Conservation (phyloP, 1,140 invertebrate species). For the Plodia interpunctella region DNA sequence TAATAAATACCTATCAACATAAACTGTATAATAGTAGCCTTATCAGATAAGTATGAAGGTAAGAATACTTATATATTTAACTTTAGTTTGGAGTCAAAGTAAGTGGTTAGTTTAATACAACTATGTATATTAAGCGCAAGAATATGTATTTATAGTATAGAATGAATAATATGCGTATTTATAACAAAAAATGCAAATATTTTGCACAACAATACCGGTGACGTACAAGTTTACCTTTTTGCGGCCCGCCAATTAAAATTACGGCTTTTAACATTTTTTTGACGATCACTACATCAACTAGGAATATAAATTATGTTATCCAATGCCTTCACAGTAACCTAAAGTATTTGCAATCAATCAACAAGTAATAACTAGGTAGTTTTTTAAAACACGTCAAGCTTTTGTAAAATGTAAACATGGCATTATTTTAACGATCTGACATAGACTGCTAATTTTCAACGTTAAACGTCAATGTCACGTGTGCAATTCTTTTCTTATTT, state of each 20-base stretch:
- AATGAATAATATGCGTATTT: neutral
- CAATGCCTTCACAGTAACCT: neutral
- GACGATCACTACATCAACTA: neutral
- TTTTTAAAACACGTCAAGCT: neutral
- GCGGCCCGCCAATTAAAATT: constrained; percentile 86
- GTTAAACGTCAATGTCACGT: too few species aligned
- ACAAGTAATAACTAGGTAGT: neutral
- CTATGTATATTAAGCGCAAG: neutral
- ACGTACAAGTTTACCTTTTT: constrained; percentile 80
- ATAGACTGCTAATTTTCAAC: too few species aligned
- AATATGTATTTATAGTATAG: neutral
- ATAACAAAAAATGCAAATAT: neutral
- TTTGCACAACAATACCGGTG: constrained; percentile 32
- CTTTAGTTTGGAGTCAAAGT: neutral
- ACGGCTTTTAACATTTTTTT: constrained; percentile 84
- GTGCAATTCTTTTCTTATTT: too few species aligned
- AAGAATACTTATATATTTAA: constrained; percentile 6
- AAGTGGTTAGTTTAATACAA: neutral
- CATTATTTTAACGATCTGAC: too few species aligned
- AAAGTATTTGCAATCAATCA: too few species aligned
- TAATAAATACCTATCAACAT: too few species aligned
- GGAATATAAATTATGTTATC: too few species aligned
- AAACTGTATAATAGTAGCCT: constrained; percentile 10
- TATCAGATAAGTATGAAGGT: constrained; percentile 16
- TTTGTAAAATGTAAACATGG: too few species aligned